Base-by-base conservation (phyloP, 2,888 invertebrate genomes). In the Exephanes ischioxanthus region DNA sequence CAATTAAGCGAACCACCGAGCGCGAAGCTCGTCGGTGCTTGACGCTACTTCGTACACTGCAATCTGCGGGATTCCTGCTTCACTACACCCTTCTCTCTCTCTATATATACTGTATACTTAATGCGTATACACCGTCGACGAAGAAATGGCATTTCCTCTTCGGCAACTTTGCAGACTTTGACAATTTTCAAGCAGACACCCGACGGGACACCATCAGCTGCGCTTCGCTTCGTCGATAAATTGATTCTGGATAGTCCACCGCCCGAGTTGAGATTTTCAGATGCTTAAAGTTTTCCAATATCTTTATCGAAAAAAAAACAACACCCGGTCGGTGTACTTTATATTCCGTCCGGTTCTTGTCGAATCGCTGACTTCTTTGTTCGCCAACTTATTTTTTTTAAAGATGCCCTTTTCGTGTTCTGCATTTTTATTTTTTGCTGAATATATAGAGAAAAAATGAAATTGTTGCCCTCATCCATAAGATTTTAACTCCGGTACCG, bases 181-280 rank as follows among this genome's bases (percentile, higher is more conserved):
- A 80, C 81, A 81, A 68, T 84, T 63, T 84, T 67, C 33, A 41
- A 41, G 68, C 30, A 45, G 73, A 81, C 61, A 33, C n/a, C 53
- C 30, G 33, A 33, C 33, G 63, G 9, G 61, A 41, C 41, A 53
- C 58, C 6, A 14, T 22, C 30, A 45, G 51, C 58, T 71, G 61
- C 37, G 66, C 67, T 76, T 67, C 37, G 51, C 41, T 81, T 53
- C 53, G 55, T 63, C 81, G 84, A 84, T 84, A 81, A 81, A 84
- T 84, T 81, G 68, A 84, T 81, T 84, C 72, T 33, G 51, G 51
- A 63, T 61, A 16, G 72, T 73, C 33, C 41, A 63, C 73, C 81
- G 73, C 80, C 76, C 51, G 80, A 76, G 77, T 77, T 72, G 26
- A n/a, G 66, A 71, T 67, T 77, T 63, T 61, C 48, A n/a, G 30